Percentiles rank a stretch among this genome's conserved stretches.
These are phyloP conservation scores for Lindbergichthys nudifrons DNA, from an alignment of 2,797 vertebrate species.

Conservation along the genomic window DNA sequence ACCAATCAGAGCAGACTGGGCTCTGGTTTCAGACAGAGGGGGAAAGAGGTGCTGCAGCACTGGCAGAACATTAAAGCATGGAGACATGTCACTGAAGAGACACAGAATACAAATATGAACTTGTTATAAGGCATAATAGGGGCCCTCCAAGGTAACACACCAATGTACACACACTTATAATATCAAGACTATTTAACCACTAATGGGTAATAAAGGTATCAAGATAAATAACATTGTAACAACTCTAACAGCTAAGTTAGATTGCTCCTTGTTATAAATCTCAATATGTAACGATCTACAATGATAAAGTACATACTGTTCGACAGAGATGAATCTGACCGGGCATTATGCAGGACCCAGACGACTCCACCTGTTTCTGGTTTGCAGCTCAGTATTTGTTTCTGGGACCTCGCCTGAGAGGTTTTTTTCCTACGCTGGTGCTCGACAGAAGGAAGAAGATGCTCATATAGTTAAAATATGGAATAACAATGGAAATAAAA, in stretches of 20 bases:
- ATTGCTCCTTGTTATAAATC: background rate
- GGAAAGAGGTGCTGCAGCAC: too few species aligned
- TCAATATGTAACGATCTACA: background rate
- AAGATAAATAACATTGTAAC: background rate
- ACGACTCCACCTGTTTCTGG: conserved; percentile 13
- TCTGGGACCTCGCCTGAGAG: background rate
- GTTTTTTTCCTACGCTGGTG: background rate
- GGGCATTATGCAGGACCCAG: background rate
- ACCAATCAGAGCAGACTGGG: too few species aligned
- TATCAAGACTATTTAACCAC: background rate
- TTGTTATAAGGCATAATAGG: too few species aligned
- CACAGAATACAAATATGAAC: background rate
- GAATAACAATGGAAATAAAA: background rate
- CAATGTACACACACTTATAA: background rate
- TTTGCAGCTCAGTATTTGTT: conserved; percentile 11
- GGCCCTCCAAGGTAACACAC: background rate
- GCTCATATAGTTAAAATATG: background rate
- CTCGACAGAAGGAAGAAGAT: background rate
- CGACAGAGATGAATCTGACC: background rate
- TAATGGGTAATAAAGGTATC: background rate
- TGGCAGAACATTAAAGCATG: too few species aligned
- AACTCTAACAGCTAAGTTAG: background rate
- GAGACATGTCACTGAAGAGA: background rate
- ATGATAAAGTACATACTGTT: background rate
- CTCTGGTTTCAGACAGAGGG: too few species aligned